These are phyloP conservation scores for Nematostella vectensis DNA, from an alignment of 92 coral and sea anemone species.

Conservation along the genomic window DNA sequence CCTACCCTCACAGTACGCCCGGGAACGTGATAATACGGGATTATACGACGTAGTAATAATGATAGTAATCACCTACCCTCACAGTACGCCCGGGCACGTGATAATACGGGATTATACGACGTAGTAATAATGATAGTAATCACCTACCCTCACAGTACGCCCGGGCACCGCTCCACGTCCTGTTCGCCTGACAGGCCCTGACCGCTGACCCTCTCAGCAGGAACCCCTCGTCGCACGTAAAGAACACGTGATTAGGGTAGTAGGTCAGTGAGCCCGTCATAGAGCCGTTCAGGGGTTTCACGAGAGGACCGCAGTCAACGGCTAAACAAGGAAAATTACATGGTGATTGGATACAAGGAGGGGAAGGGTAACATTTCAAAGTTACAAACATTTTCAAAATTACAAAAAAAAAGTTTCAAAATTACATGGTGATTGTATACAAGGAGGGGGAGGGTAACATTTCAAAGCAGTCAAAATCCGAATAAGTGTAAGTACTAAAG, in stretches of 20 bases:
- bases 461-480: too few species aligned
- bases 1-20: too few species aligned
- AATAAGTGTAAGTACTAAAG: too few species aligned
- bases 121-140: too few species aligned
- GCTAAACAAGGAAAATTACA: slow-evolving; percentile 1
- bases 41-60: too few species aligned
- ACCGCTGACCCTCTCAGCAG: slow-evolving; percentile 25
- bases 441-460: too few species aligned
- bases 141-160: slow-evolving; percentile 39
- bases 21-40: too few species aligned
- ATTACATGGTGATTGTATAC: background rate
- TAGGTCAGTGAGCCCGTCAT: slow-evolving; percentile 14
- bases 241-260: slow-evolving; percentile 27
- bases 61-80: too few species aligned
- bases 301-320: slow-evolving; percentile 17
- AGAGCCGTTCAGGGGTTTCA: slow-evolving; percentile 13
- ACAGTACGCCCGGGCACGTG: slow-evolving; percentile 17
- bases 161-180: slow-evolving; percentile 33
- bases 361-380: background rate
- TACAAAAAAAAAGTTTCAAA: background rate
- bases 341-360: background rate
- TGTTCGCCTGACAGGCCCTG: slow-evolving; percentile 36
- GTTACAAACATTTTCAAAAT: background rate
- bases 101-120: too few species aligned
- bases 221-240: slow-evolving; percentile 38